phyloP scores from a whole-genome alignment of 2,888 invertebrate genomes.

The Heliconius erato region DNA sequence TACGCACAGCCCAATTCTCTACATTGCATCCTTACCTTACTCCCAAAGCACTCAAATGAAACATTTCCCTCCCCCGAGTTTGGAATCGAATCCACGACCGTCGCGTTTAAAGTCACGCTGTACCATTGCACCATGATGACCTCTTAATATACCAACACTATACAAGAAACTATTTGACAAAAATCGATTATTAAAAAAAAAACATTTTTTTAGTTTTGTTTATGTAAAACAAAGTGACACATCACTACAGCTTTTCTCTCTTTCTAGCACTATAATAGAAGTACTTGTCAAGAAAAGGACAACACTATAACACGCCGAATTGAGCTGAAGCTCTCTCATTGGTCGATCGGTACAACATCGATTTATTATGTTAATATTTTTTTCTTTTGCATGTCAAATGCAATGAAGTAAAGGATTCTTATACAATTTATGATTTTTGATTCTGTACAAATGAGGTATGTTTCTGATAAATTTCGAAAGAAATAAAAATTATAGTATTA shows the following conservation, averaged over 20 bases:
- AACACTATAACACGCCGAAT: slow-evolving; percentile 62
- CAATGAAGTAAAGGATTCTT: slow-evolving; percentile 13
- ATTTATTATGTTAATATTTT: slow-evolving; percentile 27
- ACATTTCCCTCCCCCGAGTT: background rate
- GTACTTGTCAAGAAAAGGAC: slow-evolving; percentile 50
- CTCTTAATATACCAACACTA: background rate
- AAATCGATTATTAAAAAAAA: background rate
- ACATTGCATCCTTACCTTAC: background rate
- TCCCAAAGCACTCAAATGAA: background rate
- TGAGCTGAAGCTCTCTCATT: slow-evolving; percentile 61
- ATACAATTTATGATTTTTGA: background rate
- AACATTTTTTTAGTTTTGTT: background rate
- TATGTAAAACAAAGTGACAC: background rate
- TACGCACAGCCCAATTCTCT: too few relatives aligned
- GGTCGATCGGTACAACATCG: slow-evolving; percentile 56
- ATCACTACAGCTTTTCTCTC: background rate
- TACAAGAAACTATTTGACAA: too few relatives aligned
- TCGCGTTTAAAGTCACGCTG: background rate
- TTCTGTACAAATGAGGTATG: background rate
- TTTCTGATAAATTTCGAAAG: background rate
- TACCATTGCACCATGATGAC: too few relatives aligned
- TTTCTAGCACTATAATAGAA: background rate
- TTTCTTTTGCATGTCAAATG: slow-evolving; percentile 32
- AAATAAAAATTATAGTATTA: background rate
- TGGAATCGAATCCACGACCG: background rate